Evolutionary conservation across 1,140 invertebrate species (phyloP).

Genomic region (honey bee (Apis mellifera)): Amel_HAv3.1 CM009940.2:8671001-8671500

Average conservation of each 20-base stretch:
- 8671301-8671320: constrained; percentile 67
- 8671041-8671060: too few species aligned
- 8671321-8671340: constrained; percentile 8
- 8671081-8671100: too few species aligned
- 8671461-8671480: constrained; percentile 34
- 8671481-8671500: neutral
- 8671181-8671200: neutral
- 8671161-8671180: neutral
- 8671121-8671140: too few species aligned
- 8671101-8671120: too few species aligned
- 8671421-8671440: neutral
- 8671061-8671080: too few species aligned
- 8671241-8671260: constrained; percentile 54
- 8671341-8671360: constrained; percentile 42
- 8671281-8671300: constrained; percentile 40
- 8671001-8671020: too few species aligned
- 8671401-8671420: neutral
- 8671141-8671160: too few species aligned
- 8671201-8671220: neutral
- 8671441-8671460: constrained; percentile 33
- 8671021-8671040: neutral
- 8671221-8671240: neutral
- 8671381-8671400: constrained; percentile 55
- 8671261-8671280: constrained; percentile 34
- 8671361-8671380: constrained; percentile 57